A percentile compares a stretch with the other conserved stretches of the same genome.
Evolutionary conservation across 2,113 vertebrate species (phyloP).

Genomic region (Delphinapterus leucas): DNA sequence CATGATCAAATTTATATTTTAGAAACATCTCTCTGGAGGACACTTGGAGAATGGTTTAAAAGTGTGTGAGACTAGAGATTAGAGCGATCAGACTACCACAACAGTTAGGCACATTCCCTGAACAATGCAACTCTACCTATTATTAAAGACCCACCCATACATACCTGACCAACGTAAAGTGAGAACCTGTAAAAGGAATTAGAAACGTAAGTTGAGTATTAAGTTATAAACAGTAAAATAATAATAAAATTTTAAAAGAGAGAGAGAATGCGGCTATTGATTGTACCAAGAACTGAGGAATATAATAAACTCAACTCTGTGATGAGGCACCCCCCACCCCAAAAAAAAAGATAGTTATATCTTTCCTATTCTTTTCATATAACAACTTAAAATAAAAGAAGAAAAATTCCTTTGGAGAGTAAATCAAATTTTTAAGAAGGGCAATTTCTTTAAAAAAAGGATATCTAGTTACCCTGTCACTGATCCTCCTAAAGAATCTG

Average conservation of each 20-base stretch:
- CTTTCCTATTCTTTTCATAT: background rate
- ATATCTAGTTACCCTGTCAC: background rate
- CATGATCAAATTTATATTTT: background rate
- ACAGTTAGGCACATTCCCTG: background rate
- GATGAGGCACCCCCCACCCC: background rate
- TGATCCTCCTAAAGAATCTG: background rate
- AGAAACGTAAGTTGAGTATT: background rate
- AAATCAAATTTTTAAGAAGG: background rate
- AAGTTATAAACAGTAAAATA: background rate
- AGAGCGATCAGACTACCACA: background rate
- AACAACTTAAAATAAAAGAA: constrained; percentile 1
- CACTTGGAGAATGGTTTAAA: background rate
- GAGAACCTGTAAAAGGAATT: background rate
- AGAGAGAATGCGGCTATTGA: background rate
- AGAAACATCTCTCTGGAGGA: background rate
- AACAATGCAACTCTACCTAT: background rate
- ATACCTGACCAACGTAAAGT: background rate
- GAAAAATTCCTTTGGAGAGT: background rate
- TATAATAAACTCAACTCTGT: background rate
- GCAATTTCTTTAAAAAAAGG: background rate
- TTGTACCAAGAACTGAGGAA: background rate
- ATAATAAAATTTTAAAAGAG: background rate
- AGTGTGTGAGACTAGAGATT: background rate
- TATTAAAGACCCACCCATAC: background rate
- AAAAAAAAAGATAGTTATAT: background rate